Evolutionary conservation across 2,888 invertebrate species (phyloP), one percentile per base, ranked within the genome.

Genomic region (Eristalinus aeneus): DNA sequence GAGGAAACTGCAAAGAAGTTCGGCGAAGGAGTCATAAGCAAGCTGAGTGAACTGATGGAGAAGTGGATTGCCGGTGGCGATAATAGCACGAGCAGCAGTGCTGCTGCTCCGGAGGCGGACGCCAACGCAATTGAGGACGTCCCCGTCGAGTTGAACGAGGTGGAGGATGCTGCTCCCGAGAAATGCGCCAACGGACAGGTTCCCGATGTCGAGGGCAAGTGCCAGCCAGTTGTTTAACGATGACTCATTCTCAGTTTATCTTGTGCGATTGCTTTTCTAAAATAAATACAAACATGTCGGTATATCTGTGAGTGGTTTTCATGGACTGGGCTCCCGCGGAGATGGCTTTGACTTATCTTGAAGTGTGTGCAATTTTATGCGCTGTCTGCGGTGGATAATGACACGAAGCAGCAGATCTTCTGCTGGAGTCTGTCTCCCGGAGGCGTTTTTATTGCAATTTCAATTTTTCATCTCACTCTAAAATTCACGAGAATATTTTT

Each of bases 1-100:
- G 91, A 91, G 79, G 89, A 90, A 80, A 90, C 89, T 5, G 91
- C 90, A 0, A 90, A 90, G 68, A 89, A 89, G 32, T 89, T 91
- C 20, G 89, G 91, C 20, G 80, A 90, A 20, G 89, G 90, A 27
- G 89, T 91, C 54, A 88, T 90, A 5, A 88, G 89, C 81, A 89
- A 89, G 23, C 89, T 91, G 36, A 89, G 89, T 22, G 88, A 88
- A 73, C 87, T 91, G 11, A 89, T 91, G 82, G 90, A 89, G 23
- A 89, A 89, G 5, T 69, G 89, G 27, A 78, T 79, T n/a, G 34
- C 79, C 36, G 39, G 39, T 20, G 71, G 39, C 20, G 71, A 64
- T 54, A 79, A 73, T 61, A 36, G 27, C 6, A 76, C 69, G 20
- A 63, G 72, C n/a, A 32, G 31, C 56, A 46, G 39, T 16, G 32